Evolutionary conservation across 2,797 vertebrate genomes (phyloP).

Genomic region (Aquila chrysaetos): DNA sequence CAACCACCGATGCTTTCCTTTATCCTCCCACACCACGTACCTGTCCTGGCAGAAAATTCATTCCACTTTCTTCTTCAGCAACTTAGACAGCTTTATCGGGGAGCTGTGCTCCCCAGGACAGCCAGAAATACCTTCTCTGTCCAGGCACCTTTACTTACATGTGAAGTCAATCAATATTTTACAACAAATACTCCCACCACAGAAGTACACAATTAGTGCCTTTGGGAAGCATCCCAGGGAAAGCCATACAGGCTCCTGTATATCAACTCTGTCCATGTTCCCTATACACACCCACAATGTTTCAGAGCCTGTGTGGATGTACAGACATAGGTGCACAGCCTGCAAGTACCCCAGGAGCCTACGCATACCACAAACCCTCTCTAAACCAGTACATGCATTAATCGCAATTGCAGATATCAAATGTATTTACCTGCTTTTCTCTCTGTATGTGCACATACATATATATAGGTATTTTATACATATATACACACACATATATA

Average conservation of each 20-base stretch:
- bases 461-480: neutral
- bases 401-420: neutral
- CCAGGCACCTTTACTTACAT: neutral
- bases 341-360: neutral
- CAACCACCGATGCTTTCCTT: neutral
- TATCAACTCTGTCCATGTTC: neutral
- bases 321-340: neutral
- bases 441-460: neutral
- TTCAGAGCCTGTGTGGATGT: neutral
- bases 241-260: neutral
- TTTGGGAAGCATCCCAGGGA: neutral
- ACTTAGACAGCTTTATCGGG: neutral
- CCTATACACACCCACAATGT: fast-evolving
- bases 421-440: neutral
- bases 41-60: slow-evolving; percentile 47
- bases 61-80: slow-evolving; percentile 40
- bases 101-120: neutral
- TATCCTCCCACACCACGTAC: neutral
- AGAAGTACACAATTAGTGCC: neutral
- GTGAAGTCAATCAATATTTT: neutral
- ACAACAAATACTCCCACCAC: neutral
- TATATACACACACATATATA: neutral
- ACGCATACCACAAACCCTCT: neutral
- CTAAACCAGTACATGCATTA: neutral
- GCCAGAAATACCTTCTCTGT: neutral